Evolutionary conservation across 2,888 invertebrate genomes (phyloP), one percentile per base, ranked within the genome.

Genomic region (Lissocephala sabroskyi): DNA sequence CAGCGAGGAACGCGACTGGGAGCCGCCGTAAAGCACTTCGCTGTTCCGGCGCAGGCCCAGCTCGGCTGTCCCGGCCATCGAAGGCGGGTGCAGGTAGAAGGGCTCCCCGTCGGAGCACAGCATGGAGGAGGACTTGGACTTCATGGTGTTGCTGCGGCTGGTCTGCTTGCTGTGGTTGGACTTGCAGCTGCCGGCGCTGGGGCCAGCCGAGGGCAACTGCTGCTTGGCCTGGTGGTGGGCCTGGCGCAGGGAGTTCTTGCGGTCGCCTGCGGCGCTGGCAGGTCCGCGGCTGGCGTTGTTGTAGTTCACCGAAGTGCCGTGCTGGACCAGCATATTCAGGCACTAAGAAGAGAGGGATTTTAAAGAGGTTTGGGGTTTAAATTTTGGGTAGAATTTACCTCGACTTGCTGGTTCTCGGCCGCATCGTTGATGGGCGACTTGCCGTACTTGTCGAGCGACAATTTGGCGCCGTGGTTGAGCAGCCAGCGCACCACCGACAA

Each of bases 361-460:
- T n/a, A n/a, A n/a, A n/a, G 7, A 23, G 23, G 7, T 23, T 23
- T 23, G 7, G 23, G 3, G 7, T 23, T 23, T n/a, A n/a, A n/a
- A n/a, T n/a, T n/a, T n/a, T n/a, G n/a, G n/a, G n/a, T n/a, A n/a
- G n/a, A n/a, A n/a, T n/a, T n/a, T 82, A 94, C 95, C 89, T 95
- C 93, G 62, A 93, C 89, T 79, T 95, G 94, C 80, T 95, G 94
- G 79, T 95, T 93, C 80, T 96, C 95, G 6, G 95, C 95, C 0
- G 96, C 96, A 82, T 95, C 95, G 79, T 95, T 95, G 61, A 96
- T 92, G 3, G 96, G 95, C 78, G 93, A 94, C 84, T 95, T 95
- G 50, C 95, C 95, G 68, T 92, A 92, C 78, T 94, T 91, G 84
- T 96, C 96, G 56, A 93, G 86, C 11, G 92, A 90, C 16, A 95